phyloP scores from a whole-genome alignment of 2,888 invertebrate species.

The Dorcus hopei region DNA sequence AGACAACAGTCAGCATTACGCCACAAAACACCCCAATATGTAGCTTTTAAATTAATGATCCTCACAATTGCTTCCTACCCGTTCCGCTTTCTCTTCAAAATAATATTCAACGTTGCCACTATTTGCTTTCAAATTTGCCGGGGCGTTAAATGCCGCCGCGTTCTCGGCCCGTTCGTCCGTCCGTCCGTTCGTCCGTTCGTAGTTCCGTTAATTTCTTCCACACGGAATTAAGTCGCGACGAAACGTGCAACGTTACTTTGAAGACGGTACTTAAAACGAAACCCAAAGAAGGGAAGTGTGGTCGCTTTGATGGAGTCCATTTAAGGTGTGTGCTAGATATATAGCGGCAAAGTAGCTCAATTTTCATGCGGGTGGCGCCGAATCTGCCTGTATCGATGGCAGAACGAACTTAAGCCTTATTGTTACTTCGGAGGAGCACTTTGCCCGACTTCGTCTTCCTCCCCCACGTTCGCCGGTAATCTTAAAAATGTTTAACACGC shows the following conservation, averaged over 20 bases:
- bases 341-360: too few species aligned
- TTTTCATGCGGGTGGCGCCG: too few species aligned
- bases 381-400: too few species aligned
- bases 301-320: slow-evolving; percentile 37
- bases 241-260: slow-evolving; percentile 1
- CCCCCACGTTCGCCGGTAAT: too few species aligned
- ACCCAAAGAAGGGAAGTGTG: slow-evolving; percentile 24
- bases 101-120: slow-evolving; percentile 45
- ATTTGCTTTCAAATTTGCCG: slow-evolving; percentile 48
- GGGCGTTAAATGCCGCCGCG: slow-evolving; percentile 44
- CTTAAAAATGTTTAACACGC: too few species aligned
- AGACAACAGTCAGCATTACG: slow-evolving; percentile 52
- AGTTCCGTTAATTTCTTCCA: slow-evolving; percentile 10
- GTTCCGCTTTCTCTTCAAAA: slow-evolving; percentile 41
- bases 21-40: slow-evolving; percentile 51
- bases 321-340: slow-evolving; percentile 13
- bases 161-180: slow-evolving; percentile 43
- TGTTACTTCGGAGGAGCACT: too few species aligned
- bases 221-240: slow-evolving; percentile 5
- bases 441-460: too few species aligned
- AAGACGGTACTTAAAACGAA: slow-evolving; percentile 8
- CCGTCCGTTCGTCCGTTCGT: slow-evolving; percentile 36
- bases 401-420: too few species aligned
- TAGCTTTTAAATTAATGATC: slow-evolving; percentile 52
- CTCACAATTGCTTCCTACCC: slow-evolving; percentile 48